phyloP scores from a whole-genome alignment of 2,113 vertebrate species.

The Fulmarus glacialis region DNA sequence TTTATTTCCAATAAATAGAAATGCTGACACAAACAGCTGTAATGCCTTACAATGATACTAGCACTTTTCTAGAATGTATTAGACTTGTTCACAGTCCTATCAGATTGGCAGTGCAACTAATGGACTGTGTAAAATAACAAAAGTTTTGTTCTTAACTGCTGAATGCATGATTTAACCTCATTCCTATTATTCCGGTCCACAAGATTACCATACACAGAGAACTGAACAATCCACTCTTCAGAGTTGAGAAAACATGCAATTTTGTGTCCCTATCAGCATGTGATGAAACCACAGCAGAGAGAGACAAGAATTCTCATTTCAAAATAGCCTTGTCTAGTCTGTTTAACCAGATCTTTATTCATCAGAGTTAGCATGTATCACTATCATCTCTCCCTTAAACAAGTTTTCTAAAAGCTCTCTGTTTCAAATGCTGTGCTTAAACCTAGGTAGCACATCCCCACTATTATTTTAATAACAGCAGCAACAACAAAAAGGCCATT shows the following conservation, averaged over 20 bases:
- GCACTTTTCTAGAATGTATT: too few relatives aligned
- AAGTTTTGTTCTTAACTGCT: not conserved
- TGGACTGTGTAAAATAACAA: not conserved
- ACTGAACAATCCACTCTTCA: not conserved
- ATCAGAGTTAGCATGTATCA: not conserved
- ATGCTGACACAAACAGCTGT: rapidly evolving
- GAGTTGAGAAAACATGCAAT: not conserved
- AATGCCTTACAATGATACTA: too few relatives aligned
- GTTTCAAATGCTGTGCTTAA: not conserved
- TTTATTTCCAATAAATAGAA: not conserved
- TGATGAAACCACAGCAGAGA: not conserved
- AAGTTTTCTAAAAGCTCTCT: not conserved
- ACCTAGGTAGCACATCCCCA: not conserved
- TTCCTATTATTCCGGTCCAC: not conserved
- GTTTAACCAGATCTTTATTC: not conserved
- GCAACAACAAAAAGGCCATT: not conserved
- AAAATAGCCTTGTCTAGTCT: not conserved
- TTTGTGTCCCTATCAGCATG: not conserved
- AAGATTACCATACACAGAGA: not conserved
- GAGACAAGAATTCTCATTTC: not conserved
- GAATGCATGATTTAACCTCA: not conserved
- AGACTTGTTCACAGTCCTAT: not conserved
- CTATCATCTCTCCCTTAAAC: not conserved
- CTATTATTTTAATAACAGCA: not conserved
- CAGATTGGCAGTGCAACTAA: not conserved